A percentile compares a stretch with the other conserved stretches of the same genome.
phyloP scores from a whole-genome alignment of 2,113 vertebrate genomes.

The Mirounga angustirostris region DNA sequence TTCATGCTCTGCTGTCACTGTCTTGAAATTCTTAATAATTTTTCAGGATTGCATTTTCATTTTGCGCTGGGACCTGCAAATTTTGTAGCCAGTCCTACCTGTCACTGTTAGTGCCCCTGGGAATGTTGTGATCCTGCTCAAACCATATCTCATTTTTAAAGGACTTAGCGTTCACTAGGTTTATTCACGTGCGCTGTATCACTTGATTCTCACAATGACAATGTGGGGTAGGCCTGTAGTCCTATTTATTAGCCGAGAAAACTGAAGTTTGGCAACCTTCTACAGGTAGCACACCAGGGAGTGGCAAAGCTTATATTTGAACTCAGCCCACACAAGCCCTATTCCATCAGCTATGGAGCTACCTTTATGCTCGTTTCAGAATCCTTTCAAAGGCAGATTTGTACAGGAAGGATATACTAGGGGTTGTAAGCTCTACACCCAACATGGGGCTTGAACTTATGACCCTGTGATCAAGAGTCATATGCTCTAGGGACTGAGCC shows the following conservation, averaged over 20 bases:
- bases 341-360: background rate
- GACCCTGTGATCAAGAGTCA: background rate
- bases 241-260: constrained; percentile 15
- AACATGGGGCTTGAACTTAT: background rate
- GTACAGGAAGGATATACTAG: background rate
- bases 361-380: background rate
- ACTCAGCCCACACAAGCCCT: background rate
- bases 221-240: background rate
- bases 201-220: background rate
- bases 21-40: constrained; percentile 29
- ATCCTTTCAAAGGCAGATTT: background rate
- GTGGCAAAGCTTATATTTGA: background rate
- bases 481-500: background rate
- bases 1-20: background rate
- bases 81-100: background rate
- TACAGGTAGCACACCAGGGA: background rate
- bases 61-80: background rate
- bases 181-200: background rate
- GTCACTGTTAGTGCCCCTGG: background rate
- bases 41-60: constrained; percentile 20
- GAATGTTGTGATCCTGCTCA: background rate
- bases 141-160: constrained; percentile 25
- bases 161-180: background rate
- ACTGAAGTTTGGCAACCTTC: background rate
- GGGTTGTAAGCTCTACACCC: background rate